phyloP scores from a whole-genome alignment of 2,113 vertebrate species.

The Theristicus caerulescens region DNA sequence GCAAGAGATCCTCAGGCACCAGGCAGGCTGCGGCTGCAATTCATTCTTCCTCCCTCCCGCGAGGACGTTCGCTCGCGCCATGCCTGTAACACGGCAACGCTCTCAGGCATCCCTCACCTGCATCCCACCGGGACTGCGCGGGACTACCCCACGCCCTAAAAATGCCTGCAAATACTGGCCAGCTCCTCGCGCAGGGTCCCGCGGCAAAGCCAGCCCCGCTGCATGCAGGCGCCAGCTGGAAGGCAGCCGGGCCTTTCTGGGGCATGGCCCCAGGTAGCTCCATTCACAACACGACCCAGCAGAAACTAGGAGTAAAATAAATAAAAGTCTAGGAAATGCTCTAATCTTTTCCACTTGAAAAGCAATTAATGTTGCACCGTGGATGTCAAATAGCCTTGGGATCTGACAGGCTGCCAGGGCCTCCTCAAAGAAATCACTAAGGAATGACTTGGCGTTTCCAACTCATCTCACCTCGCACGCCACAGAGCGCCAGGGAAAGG shows the following conservation, averaged over 20 bases:
- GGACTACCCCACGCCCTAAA: background rate
- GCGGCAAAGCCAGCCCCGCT: background rate
- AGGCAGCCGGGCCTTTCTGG: background rate
- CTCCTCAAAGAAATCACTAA: background rate
- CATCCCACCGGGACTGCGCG: background rate
- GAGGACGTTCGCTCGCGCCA: background rate
- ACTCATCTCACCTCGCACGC: accelerated
- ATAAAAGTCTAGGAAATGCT: background rate
- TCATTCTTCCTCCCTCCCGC: background rate
- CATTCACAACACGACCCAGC: accelerated
- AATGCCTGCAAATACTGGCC: background rate
- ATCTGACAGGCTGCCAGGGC: background rate
- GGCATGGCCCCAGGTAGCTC: background rate
- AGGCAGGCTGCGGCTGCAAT: background rate
- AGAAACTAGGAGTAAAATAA: background rate
- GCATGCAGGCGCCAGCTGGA: background rate
- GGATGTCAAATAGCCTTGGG: background rate
- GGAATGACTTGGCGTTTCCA: background rate
- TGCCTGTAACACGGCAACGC: background rate
- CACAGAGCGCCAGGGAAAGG: background rate
- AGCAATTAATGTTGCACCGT: background rate
- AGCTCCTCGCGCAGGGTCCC: background rate
- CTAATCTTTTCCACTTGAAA: background rate
- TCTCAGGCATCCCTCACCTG: background rate
- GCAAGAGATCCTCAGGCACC: background rate